Evolutionary conservation across 1,140 invertebrate species (phyloP).

Genomic region (Cotesia glomerata): DNA sequence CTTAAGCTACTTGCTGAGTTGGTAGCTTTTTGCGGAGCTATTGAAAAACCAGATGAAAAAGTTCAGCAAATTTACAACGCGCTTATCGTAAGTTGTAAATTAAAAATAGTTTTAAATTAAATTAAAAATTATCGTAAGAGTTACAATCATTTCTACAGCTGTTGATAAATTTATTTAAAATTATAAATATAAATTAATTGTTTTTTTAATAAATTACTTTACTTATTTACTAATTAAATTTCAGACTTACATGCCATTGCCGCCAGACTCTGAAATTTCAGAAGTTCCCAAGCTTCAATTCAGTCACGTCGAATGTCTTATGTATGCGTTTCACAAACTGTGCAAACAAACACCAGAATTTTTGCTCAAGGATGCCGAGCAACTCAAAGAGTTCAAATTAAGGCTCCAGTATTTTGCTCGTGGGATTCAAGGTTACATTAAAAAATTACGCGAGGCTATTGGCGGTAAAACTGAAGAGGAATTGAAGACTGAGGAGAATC

Average conservation of each 20-base stretch:
- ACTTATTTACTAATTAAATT: constrained; percentile 31
- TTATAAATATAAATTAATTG: constrained; percentile 24
- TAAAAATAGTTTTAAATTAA: too few species aligned
- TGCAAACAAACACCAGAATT: constrained; percentile 81
- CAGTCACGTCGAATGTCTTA: constrained; percentile 90
- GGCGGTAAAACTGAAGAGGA: constrained; percentile 78
- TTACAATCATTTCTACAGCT: too few species aligned
- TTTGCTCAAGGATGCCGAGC: constrained; percentile 78
- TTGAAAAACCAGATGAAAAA: constrained; percentile 77
- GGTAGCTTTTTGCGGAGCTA: constrained; percentile 74
- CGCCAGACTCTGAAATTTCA: constrained; percentile 72
- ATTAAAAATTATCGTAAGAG: too few species aligned
- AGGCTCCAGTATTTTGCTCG: constrained; percentile 92
- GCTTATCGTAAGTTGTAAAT: constrained; percentile 82
- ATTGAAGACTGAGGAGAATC: constrained; percentile 80
- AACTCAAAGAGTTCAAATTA: constrained; percentile 86
- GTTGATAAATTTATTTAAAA: too few species aligned
- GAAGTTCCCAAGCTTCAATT: constrained; percentile 82
- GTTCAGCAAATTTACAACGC: constrained; percentile 78
- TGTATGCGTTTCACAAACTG: constrained; percentile 89
- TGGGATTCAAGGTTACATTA: constrained; percentile 90
- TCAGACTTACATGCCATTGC: constrained; percentile 79
- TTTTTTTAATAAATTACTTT: constrained; percentile 19
- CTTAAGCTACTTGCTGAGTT: constrained; percentile 90
- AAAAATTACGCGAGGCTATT: constrained; percentile 86